Base-by-base conservation (phyloP, 2,113 vertebrate species). In the Lathamus discolor region DNA sequence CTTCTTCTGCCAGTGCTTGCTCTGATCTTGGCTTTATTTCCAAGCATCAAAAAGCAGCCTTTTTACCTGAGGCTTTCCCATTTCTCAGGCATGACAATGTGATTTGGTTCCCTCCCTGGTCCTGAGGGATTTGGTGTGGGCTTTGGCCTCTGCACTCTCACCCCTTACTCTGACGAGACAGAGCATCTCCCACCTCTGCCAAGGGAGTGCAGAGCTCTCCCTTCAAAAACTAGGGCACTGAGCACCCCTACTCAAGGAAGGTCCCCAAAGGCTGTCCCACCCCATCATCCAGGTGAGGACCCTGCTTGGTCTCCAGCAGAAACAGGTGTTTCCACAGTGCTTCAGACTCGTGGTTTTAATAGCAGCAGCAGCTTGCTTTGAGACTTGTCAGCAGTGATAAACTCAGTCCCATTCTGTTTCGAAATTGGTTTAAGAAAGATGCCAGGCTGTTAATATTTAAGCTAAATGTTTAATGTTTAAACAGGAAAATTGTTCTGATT, bases 361-460 rank as follows among this genome's bases (percentile, higher is more conserved):
- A 33, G 41, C 22, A 43, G 41, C 68, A 76, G 86, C 48, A 27
- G 86, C 39, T 83, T 1, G 0, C 41, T 14, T 57, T 75, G 57
- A 73, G 73, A 86, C 11, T 6, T 90, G 88, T 90, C 93, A 87
- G 67, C 0, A 1, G 48, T 88, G 64, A 94, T 68, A 64, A 84
- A 90, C 37, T 61, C 33, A 0, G 54, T 29, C 51, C 76, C 43
- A 35, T 41, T 83, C 74, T 46, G 10, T 62, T 91, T 95, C 57
- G 87, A 93, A 94, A 95, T 46, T 82, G 73, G 64, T 93, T 95
- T 95, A 72, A 92, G 92, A 90, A 92, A 90, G 76, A 92, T 51
- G 77, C 61, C 80, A 75, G 70, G 28, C 62, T 93, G 93, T 83
- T 96, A 97, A 97, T 95, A 94, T 95, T 96, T 95, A 95, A 96